A percentile compares a stretch with the other conserved stretches of the same genome.
These are phyloP conservation scores for Astyanax mexicanus DNA, from an alignment of 2,797 vertebrate genomes.

Conservation along the genomic window DNA sequence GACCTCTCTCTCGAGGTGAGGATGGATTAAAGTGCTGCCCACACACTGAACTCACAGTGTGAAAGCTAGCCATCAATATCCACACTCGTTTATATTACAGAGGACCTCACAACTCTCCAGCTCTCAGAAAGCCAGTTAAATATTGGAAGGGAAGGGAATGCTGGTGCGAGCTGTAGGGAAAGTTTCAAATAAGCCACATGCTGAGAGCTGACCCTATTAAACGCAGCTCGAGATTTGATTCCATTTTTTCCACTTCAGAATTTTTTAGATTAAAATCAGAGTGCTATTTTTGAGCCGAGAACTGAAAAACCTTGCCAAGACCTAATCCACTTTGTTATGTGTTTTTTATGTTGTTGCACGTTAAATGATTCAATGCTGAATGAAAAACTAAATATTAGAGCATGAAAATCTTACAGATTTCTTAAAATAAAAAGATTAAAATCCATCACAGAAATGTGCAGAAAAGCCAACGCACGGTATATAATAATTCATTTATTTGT, in stretches of 20 bases:
- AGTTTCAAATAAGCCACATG: conserved; percentile 43
- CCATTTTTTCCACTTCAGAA: neutral
- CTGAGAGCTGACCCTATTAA: conserved; percentile 53
- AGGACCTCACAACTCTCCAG: conserved; percentile 2
- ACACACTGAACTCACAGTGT: neutral
- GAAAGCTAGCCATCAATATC: conserved; percentile 9
- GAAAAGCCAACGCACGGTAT: neutral
- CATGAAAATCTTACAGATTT: neutral
- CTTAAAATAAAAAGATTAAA: neutral
- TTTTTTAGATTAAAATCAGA: conserved; percentile 19
- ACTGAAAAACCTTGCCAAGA: neutral
- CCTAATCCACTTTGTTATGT: neutral
- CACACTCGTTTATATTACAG: conserved; percentile 13
- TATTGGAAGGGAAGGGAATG: conserved; percentile 35
- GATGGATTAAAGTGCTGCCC: conserved; percentile 2
- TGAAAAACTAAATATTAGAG: conserved; percentile 15
- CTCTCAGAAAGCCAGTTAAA: conserved; percentile 40
- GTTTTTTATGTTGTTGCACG: neutral
- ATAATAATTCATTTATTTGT: neutral
- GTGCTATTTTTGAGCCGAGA: neutral
- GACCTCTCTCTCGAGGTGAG: conserved; percentile 1
- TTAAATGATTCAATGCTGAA: conserved; percentile 24
- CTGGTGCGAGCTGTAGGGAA: conserved; percentile 34
- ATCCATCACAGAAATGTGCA: neutral
- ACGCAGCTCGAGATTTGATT: conserved; percentile 27